A percentile compares a stretch with the other conserved stretches of the same genome.
These are phyloP conservation scores for Mythimna impura DNA, from an alignment of 2,888 invertebrate species.

Conservation along the genomic window DNA sequence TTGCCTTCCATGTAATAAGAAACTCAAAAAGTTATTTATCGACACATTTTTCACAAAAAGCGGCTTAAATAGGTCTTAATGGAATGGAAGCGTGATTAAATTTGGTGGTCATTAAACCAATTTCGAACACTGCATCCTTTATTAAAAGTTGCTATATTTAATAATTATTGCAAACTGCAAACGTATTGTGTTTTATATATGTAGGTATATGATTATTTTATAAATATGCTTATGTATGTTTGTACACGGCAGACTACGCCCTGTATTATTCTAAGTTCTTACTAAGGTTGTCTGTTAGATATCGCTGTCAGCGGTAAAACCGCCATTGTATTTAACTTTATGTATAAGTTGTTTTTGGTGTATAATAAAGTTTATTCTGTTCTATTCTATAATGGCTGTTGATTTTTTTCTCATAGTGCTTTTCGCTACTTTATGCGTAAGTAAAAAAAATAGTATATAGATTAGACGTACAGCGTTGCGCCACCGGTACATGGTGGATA, in stretches of 20 bases:
- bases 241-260: no score
- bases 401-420: slow-evolving; percentile 2
- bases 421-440: not conserved
- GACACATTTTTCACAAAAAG: slow-evolving; percentile 19
- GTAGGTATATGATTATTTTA: no score
- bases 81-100: slow-evolving; percentile 32
- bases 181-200: no score
- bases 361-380: no score
- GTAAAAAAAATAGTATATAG: slow-evolving; percentile 15
- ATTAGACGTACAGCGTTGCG: not conserved
- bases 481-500: not conserved
- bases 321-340: no score
- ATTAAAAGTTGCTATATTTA: not conserved
- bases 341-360: no score
- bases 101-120: slow-evolving; percentile 15
- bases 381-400: not conserved
- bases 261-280: no score
- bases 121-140: slow-evolving; percentile 12
- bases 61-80: slow-evolving; percentile 23
- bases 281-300: no score
- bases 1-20: slow-evolving; percentile 17
- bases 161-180: no score
- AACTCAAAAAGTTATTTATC: slow-evolving; percentile 7
- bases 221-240: no score
- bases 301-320: no score